Conservation (phyloP, 1,140 invertebrate genomes). For the Bombus terrestris region DNA sequence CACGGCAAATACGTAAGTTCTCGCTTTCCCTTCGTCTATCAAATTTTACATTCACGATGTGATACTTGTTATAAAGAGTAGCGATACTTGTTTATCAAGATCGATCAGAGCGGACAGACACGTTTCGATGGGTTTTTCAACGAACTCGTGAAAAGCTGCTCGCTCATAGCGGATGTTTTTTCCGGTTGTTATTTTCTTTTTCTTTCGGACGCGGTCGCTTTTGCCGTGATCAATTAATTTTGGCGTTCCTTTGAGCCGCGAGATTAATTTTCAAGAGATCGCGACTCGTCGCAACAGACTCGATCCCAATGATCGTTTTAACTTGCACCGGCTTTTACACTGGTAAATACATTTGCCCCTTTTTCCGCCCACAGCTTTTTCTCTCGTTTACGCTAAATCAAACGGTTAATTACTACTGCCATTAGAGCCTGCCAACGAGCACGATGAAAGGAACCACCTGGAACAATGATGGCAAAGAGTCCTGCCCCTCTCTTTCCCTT, state of each 20-base stretch:
- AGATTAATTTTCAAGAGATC: constrained; percentile 15
- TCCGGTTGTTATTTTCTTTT: not conserved
- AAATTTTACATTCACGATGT: no score
- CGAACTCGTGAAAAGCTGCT: not conserved
- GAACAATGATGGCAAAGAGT: not conserved
- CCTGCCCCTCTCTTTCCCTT: not conserved
- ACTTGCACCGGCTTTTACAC: not conserved
- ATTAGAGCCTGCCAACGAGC: constrained; percentile 4
- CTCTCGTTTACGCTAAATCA: not conserved
- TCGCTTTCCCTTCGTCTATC: no score
- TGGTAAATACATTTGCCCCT: not conserved
- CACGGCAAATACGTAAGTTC: no score
- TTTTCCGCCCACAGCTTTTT: not conserved
- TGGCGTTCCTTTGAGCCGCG: not conserved
- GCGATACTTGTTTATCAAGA: no score
- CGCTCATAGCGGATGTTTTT: not conserved
- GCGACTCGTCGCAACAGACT: not conserved
- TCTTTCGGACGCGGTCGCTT: not conserved
- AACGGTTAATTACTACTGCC: constrained; percentile 26
- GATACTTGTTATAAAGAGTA: no score
- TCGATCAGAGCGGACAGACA: no score
- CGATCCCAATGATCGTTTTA: not conserved
- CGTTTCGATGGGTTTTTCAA: not conserved
- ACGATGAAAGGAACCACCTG: not conserved
- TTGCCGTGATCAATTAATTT: not conserved